Conservation (phyloP, 1,140 invertebrate species). For the Druon quercuslanigerum region DNA sequence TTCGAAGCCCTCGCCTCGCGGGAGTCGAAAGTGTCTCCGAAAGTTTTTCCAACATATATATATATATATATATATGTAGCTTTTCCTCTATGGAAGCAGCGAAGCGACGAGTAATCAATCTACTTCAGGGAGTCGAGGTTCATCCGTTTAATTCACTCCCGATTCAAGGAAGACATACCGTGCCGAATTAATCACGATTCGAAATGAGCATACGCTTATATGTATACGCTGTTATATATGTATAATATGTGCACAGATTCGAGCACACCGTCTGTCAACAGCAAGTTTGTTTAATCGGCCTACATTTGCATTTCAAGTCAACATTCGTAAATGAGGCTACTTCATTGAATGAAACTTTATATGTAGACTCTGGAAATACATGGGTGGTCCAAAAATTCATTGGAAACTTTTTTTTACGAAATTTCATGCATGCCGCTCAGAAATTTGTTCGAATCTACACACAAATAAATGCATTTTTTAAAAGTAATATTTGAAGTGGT, state of each 20-base stretch:
- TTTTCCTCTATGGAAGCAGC: slow-evolving; percentile 19
- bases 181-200: slow-evolving; percentile 1
- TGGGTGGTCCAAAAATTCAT: too few relatives aligned
- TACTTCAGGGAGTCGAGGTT: slow-evolving; percentile 1
- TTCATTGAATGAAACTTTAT: neutral
- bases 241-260: neutral
- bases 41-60: slow-evolving; percentile 14
- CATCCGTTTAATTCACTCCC: slow-evolving; percentile 13
- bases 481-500: too few relatives aligned
- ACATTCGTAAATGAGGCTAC: neutral
- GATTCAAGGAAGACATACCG: slow-evolving; percentile 9
- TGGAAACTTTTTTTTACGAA: too few relatives aligned
- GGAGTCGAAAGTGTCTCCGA: slow-evolving; percentile 12
- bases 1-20: slow-evolving; percentile 34
- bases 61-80: too few relatives aligned
- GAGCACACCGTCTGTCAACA: neutral
- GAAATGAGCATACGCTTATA: slow-evolving; percentile 12
- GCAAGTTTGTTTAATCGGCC: neutral
- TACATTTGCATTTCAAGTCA: neutral
- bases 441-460: too few relatives aligned
- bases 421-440: too few relatives aligned
- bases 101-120: slow-evolving; percentile 23
- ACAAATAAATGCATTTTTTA: too few relatives aligned
- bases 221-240: neutral
- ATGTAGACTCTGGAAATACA: too few relatives aligned